These are phyloP conservation scores for Taenioides sp. DNA, from an alignment of 2,797 vertebrate species.

Conservation along the genomic window DNA sequence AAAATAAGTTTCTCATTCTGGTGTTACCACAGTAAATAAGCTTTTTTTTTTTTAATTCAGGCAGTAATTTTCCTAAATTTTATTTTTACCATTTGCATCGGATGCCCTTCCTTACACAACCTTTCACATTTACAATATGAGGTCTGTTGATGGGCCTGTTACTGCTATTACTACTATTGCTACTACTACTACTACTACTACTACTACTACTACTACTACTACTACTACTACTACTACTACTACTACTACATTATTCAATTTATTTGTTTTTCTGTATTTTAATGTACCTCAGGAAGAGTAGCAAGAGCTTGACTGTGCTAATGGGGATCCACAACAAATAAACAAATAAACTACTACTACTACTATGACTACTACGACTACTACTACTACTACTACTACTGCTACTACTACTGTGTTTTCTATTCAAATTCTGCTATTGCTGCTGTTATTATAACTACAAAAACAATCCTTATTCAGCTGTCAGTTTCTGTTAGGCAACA, in stretches of 20 bases:
- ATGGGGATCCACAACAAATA: no score
- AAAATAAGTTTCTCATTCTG: not conserved
- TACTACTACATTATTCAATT: not conserved
- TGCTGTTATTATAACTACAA: not conserved
- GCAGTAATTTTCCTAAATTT: not conserved
- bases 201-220: no score
- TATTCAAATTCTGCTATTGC: not conserved
- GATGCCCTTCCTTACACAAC: not conserved
- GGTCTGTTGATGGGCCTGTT: no score
- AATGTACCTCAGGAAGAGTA: no score
- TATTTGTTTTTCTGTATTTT: no score
- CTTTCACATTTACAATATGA: no score
- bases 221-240: not conserved
- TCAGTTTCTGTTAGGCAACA: not conserved
- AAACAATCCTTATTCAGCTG: not conserved
- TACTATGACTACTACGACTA: no score
- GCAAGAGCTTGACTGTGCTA: no score
- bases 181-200: not conserved
- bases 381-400: no score
- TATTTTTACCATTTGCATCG: not conserved
- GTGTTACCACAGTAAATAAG: not conserved
- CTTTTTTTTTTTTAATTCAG: not conserved
- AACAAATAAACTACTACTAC: no score
- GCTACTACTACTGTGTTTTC: no score
- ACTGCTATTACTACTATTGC: not conserved